Evolutionary conservation across 1,140 invertebrate genomes (phyloP), one percentile per base, ranked within the genome.

Genomic region (Pomacea maculata): DNA sequence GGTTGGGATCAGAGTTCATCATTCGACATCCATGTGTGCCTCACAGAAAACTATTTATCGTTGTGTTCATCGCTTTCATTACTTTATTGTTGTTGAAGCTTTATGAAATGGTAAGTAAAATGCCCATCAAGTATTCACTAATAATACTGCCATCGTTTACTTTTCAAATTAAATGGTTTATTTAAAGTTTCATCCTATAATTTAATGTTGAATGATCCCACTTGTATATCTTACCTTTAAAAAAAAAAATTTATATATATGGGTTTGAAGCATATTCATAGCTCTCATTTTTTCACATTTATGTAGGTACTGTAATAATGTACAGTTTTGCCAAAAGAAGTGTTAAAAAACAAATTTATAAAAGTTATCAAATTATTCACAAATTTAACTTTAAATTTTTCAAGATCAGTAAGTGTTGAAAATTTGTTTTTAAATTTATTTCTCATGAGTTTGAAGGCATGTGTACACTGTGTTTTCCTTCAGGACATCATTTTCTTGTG

Each of bases 51-150:
- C 77, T 78, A n/a, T n/a, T 78, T 17, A 11, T 71, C 9, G 70
- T 52, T 71, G 54, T 78, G 65, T 29, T 78, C 19, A 15, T 68
- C 67, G 70, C 77, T 3, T n/a, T 67, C 21, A 57, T n/a, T 52
- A 29, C 67, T 64, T 21, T 45, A 8, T 15, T 9, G 10, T 15
- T 54, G 21, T 57, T 78, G 19, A 68, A 78, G 11, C 17, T 78
- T 14, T 19, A 78, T 57, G 77, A 78, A 71, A 71, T 71, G 67
- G 77, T 78, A 78, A 52, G 7, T 75, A 70, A 61, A 61, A 61
- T 2, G 4, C 34, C 6, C 11, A 61, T 61, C 11, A 61, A 61
- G 57, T 61, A 61, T 61, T 14, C 57, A 14, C 34, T 45, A 6
- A 45, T 61, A 61, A 61, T 61, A 61, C 57, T 17, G 34, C 34